Conservation (phyloP, 1,140 invertebrate genomes). For the Phortica variegata region DNA sequence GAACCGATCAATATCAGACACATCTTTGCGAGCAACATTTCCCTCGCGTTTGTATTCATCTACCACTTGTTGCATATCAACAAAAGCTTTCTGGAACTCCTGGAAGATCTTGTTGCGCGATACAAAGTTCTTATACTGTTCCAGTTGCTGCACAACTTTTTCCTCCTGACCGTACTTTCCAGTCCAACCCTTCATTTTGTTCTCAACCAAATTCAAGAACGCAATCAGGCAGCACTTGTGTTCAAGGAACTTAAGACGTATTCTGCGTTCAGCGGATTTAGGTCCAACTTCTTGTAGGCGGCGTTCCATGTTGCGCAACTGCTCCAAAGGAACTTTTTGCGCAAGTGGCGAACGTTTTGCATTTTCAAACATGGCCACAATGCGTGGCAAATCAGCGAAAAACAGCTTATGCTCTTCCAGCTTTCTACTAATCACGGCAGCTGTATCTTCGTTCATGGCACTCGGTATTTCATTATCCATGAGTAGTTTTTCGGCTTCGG, state of each 20-base stretch:
- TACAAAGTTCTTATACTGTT: slow-evolving; percentile 90
- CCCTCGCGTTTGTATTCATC: slow-evolving; percentile 88
- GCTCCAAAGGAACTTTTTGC: slow-evolving; percentile 70
- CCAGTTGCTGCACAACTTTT: slow-evolving; percentile 78
- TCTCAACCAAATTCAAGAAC: slow-evolving; percentile 85
- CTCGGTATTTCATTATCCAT: slow-evolving; percentile 79
- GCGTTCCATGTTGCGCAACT: slow-evolving; percentile 76
- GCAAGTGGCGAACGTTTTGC: slow-evolving; percentile 65
- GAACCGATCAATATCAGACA: slow-evolving; percentile 76
- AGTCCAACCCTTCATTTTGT: slow-evolving; percentile 84
- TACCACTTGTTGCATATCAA: slow-evolving; percentile 87
- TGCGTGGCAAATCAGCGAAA: slow-evolving; percentile 77
- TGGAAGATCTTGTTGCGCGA: slow-evolving; percentile 89
- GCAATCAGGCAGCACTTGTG: slow-evolving; percentile 91
- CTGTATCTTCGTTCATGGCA: slow-evolving; percentile 82
- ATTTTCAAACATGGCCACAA: slow-evolving; percentile 74
- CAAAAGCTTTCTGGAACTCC: slow-evolving; percentile 89
- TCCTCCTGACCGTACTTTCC: slow-evolving; percentile 84
- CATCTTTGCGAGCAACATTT: slow-evolving; percentile 76
- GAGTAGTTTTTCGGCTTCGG: slow-evolving; percentile 80
- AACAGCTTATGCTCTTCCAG: slow-evolving; percentile 87
- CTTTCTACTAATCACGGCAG: slow-evolving; percentile 81
- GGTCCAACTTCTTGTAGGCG: slow-evolving; percentile 72
- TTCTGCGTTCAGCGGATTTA: slow-evolving; percentile 73
- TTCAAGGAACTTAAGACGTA: slow-evolving; percentile 84